These are phyloP conservation scores for Amniataba percoides DNA, from an alignment of 2,797 vertebrate genomes.

Conservation along the genomic window DNA sequence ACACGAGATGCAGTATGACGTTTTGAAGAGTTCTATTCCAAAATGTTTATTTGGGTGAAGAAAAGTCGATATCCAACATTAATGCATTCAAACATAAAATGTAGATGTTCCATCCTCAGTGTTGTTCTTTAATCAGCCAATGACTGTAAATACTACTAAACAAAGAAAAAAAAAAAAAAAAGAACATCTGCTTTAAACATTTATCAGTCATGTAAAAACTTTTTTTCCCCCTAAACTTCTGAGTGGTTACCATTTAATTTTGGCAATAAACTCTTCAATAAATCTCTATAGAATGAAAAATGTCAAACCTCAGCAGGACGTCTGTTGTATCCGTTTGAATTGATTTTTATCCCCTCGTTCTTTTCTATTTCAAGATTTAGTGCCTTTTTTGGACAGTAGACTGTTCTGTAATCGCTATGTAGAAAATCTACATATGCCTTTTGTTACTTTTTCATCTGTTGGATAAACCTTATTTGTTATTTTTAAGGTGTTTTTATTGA, in stretches of 20 bases:
- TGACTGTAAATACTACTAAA: conserved; percentile 42
- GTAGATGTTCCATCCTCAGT: conserved; percentile 43
- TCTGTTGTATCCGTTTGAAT: conserved; percentile 82
- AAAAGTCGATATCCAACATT: not conserved
- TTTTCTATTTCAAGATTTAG: conserved; percentile 98
- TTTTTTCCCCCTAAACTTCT: not conserved
- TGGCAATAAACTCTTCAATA: conserved; percentile 73
- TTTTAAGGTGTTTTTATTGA: conserved; percentile 98
- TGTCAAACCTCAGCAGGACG: conserved; percentile 74
- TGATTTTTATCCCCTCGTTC: conserved; percentile 73
- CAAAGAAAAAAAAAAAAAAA: too few species aligned
- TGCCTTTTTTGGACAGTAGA: conserved; percentile 99
- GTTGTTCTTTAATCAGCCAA: conserved; percentile 40
- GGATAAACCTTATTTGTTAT: conserved; percentile 92
- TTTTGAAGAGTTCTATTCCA: conserved; percentile 33
- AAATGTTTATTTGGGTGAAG: conserved; percentile 23
- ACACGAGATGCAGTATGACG: conserved; percentile 54
- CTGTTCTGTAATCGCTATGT: conserved; percentile 99
- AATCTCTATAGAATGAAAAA: conserved; percentile 74
- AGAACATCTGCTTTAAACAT: conserved; percentile 18
- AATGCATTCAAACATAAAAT: conserved; percentile 16
- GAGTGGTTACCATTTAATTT: conserved; percentile 51
- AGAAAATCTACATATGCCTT: conserved; percentile 95
- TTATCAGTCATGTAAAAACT: conserved; percentile 26
- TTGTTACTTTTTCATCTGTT: conserved; percentile 96